Evolutionary conservation across 2,113 vertebrate genomes (phyloP).

Genomic region (Varanus salvator): DNA sequence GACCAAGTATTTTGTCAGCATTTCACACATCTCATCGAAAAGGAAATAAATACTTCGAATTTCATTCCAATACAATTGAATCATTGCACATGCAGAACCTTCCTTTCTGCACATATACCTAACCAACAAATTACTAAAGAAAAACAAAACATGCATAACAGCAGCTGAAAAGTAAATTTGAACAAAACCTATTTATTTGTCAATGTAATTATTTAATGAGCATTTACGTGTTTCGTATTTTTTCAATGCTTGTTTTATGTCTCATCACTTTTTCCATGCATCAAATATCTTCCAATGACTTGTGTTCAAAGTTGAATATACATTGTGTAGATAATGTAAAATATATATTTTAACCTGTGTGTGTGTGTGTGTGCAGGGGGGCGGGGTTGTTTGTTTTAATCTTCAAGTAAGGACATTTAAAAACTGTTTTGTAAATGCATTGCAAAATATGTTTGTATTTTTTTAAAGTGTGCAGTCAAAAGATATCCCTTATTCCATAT

Average conservation of each 20-base stretch:
- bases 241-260: conserved; percentile 74
- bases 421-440: conserved; percentile 58
- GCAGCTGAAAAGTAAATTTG: conserved; percentile 77
- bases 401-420: conserved; percentile 42
- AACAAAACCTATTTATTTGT: conserved; percentile 85
- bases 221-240: conserved; percentile 76
- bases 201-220: conserved; percentile 84
- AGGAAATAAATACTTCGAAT: conserved; percentile 57
- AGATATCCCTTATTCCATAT: conserved; percentile 61
- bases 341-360: conserved; percentile 79
- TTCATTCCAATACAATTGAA: conserved; percentile 63
- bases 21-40: conserved; percentile 45
- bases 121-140: conserved; percentile 55
- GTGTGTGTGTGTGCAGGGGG: background rate
- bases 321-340: conserved; percentile 91
- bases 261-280: conserved; percentile 73
- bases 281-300: conserved; percentile 80
- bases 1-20: conserved; percentile 51
- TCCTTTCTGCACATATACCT: conserved; percentile 62
- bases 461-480: conserved; percentile 72
- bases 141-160: conserved; percentile 77
- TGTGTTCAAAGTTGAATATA: conserved; percentile 78
- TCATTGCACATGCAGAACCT: conserved; percentile 72
- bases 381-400: conserved; percentile 11
- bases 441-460: conserved; percentile 59